phyloP scores from a whole-genome alignment of 2,113 vertebrate species.

The Erinaceus europaeus region DNA sequence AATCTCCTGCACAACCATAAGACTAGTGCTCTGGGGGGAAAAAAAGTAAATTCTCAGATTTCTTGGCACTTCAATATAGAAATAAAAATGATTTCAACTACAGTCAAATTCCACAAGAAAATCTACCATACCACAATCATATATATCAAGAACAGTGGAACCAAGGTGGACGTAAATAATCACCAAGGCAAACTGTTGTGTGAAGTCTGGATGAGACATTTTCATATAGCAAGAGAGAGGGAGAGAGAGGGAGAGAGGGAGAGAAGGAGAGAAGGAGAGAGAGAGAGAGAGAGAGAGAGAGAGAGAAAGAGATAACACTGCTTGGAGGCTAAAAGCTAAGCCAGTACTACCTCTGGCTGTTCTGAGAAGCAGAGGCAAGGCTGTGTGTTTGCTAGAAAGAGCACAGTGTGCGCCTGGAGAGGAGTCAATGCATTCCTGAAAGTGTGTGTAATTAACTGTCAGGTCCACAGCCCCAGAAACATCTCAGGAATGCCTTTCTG shows the following conservation, averaged over 20 bases:
- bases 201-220: neutral
- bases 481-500: constrained; percentile 52
- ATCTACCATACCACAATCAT: neutral
- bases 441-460: constrained; percentile 8
- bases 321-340: too few species aligned
- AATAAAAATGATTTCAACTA: neutral
- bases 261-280: too few species aligned
- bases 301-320: too few species aligned
- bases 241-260: too few species aligned
- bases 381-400: neutral
- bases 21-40: too few species aligned
- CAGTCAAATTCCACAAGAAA: neutral
- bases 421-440: neutral
- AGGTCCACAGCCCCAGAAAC: constrained; percentile 37
- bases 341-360: neutral
- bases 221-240: constrained; percentile 29
- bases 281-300: too few species aligned
- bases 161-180: neutral
- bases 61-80: constrained; percentile 7
- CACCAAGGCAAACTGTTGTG: neutral
- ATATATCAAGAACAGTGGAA: neutral
- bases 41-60: too few species aligned
- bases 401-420: neutral
- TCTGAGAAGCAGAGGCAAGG: neutral
- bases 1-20: too few species aligned